Conservation (phyloP, 2,797 vertebrate genomes). For the Mastacembelus armatus region DNA sequence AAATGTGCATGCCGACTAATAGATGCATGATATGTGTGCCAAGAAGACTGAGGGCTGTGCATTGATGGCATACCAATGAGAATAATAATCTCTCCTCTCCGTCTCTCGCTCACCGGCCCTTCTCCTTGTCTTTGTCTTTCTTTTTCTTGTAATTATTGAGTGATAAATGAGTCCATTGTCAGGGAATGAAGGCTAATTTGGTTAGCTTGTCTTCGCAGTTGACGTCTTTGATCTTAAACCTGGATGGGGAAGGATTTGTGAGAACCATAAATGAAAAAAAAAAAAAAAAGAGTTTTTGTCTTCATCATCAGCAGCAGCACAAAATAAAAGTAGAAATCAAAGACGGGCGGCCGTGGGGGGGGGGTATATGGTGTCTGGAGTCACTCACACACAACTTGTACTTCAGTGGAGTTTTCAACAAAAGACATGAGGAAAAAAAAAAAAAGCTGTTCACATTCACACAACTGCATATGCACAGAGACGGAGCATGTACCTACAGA, state of each 20-base stretch:
- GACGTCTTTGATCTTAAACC: conserved; percentile 42
- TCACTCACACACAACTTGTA: conserved; percentile 28
- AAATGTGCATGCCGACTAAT: conserved; percentile 30
- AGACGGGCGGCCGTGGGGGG: conserved; percentile 23
- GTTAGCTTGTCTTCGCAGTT: conserved; percentile 12
- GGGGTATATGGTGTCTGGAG: conserved; percentile 27
- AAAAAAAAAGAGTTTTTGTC: conserved; percentile 22
- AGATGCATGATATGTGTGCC: conserved; percentile 26
- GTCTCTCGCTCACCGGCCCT: conserved; percentile 45
- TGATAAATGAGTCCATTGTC: conserved; percentile 49
- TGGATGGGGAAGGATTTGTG: conserved; percentile 25
- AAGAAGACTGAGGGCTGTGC: conserved; percentile 30
- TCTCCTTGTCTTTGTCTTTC: conserved; percentile 42
- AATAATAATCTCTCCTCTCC: conserved; percentile 53
- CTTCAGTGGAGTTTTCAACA: conserved; percentile 37
- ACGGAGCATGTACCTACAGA: neutral
- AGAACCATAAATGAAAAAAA: too few relatives aligned
- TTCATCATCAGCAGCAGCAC: neutral
- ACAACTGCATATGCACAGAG: neutral
- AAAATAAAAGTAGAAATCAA: conserved; percentile 33
- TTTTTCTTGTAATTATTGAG: conserved; percentile 31
- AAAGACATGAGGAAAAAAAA: conserved; percentile 27
- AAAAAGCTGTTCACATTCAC: conserved; percentile 20
- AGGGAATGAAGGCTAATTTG: conserved; percentile 32
- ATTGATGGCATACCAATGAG: conserved; percentile 45